Base-by-base conservation (phyloP, 2,888 invertebrate genomes). In the Agonopterix subpropinquella region DNA sequence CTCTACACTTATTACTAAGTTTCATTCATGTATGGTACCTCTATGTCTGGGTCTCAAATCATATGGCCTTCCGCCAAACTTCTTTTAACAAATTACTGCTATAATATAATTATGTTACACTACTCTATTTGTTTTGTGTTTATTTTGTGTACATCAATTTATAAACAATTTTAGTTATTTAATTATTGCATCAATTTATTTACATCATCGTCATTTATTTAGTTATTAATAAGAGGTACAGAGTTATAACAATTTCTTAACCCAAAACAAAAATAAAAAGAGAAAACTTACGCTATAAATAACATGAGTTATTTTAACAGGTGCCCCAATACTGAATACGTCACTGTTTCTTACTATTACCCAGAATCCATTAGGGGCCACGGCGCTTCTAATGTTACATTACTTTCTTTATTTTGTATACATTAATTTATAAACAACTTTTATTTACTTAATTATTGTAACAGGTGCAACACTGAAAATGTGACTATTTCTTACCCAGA, bases 311-410 rank as follows among this genome's bases (percentile, higher is more conserved):
- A 39, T n/a, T n/a, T 4, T 3, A 39, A 39, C 10, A n/a, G 9
- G 3, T 11, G 11, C 13, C 36, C 45, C 8, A 8, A 9, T 10
- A 42, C 48, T 13, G 8, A 48, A 1, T 44, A 36, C 51, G 13
- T 8, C 48, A 44, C 51, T 48, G 50, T 4, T 7, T 1, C 11
- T 2, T 13, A 44, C 50, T n/a, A n/a, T n/a, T n/a, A n/a, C n/a
- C 47, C 43, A 11, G 18, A 2, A 44, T 44, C 36, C 44, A 41
- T 48, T 3, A 1, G 48, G 39, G 51, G 11, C 10, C 11, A 15
- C 46, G 48, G 46, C 48, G 47, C 51, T 51, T 51, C 48, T 51
- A 18, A 2, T 18, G 18, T 18, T 18, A 4, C 18, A 18, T 4
- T 18, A 18, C 18, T 18, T 4, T 4, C 18, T 39, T n/a, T n/a